Base-by-base conservation (phyloP, 1,140 invertebrate genomes). In the Octopus sinensis region DNA sequence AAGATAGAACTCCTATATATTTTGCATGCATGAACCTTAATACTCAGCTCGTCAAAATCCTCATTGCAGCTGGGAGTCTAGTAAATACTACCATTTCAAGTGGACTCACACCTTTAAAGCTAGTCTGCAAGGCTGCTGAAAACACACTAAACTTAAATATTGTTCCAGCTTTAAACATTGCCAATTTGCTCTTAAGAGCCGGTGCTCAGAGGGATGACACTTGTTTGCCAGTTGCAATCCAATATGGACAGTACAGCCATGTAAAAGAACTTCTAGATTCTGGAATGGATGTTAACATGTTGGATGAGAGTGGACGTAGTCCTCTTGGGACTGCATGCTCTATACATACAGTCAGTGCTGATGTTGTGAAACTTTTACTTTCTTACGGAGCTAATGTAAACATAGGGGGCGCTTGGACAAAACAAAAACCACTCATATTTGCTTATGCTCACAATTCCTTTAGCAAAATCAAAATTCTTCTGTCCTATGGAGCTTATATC, bases 1-100 rank as follows among this genome's bases (percentile, higher is more conserved):
- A 96, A 92, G 96, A 95, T 4, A 87, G 96, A 23, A 97, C 96
- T 0, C 95, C 96, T 4, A 88, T 97, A 73, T 85, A 87, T 73
- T 78, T 85, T 52, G 88, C 87, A 52, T 89, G 87, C 82, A 84
- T 86, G 54, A 84, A 81, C 9, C 86, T 87, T 73, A 85, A 88
- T 77, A 81, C 86, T 23, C 83, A 85, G 43, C 81, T 87, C 80
- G 88, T 88, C 0, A 81, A 83, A 54, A 52, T 85, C 3, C 82
- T 89, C 10, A 84, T 88, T 17, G 54, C 85, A 17, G 83, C 83
- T 52, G 82, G 84, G n/a, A 87, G 87, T 82, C 82, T 86, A 82
- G 86, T 88, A 9, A 89, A 88, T 78, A 83, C 86, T 52, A 83
- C 85, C 51, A 85, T 85, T 30, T 82, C 87, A 43, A 82, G 83